Evolutionary conservation across 1,140 invertebrate species (phyloP).

Genomic region (Spodoptera frugiperda): DNA sequence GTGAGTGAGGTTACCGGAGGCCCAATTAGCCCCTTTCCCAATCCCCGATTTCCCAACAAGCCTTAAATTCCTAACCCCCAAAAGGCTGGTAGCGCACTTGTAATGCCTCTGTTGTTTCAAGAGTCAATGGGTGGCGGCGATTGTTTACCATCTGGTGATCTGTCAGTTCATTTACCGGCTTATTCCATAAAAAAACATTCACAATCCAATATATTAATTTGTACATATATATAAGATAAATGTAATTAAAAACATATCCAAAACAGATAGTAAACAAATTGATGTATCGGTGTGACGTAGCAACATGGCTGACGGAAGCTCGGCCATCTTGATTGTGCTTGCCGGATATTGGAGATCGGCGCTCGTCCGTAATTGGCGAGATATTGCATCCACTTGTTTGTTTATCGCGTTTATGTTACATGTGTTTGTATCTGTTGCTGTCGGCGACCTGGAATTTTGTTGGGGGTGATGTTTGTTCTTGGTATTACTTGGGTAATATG

Average conservation of each 20-base stretch:
- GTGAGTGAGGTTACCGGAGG: no score
- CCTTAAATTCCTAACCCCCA: no score
- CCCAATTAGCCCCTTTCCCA: no score
- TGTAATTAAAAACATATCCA: constrained; percentile 7
- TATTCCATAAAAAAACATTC: no score
- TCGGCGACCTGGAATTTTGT: background rate
- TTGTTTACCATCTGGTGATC: no score
- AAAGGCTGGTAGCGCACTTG: no score
- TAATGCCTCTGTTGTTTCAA: no score
- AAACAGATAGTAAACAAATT: constrained; percentile 33
- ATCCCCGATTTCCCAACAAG: no score
- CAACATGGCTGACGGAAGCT: constrained; percentile 74
- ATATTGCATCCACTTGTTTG: constrained; percentile 67
- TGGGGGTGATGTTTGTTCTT: background rate
- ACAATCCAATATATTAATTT: no score
- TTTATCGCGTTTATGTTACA: constrained; percentile 14
- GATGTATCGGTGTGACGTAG: constrained; percentile 29
- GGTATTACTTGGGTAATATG: background rate
- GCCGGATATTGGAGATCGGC: constrained; percentile 75
- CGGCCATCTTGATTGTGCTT: constrained; percentile 78
- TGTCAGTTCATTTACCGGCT: no score
- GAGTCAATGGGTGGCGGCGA: no score
- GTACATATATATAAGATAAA: no score
- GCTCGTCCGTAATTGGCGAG: constrained; percentile 65
- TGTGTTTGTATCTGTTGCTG: background rate